Evolutionary conservation across 2,113 vertebrate species (phyloP).

Genomic region (Daubentonia madagascariensis): DNA sequence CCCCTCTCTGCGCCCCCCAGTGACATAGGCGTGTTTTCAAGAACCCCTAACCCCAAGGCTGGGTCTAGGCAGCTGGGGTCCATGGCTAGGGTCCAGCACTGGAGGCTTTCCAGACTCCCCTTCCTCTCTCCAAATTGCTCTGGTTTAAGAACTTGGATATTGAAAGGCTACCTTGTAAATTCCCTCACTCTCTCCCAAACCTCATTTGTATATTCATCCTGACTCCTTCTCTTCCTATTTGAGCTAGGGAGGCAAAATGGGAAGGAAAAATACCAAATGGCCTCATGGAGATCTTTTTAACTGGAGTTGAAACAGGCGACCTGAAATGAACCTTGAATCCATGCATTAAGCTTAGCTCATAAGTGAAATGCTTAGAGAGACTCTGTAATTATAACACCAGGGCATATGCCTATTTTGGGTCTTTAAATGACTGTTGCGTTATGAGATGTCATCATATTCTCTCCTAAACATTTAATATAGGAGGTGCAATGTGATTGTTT

Average conservation of each 20-base stretch:
- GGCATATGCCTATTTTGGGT: conserved; percentile 53
- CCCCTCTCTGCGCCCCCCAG: neutral
- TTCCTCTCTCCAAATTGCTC: neutral
- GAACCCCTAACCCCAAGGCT: neutral
- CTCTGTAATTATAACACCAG: conserved; percentile 57
- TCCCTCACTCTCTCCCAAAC: conserved; percentile 1
- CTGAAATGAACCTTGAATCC: conserved; percentile 73
- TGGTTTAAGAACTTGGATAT: conserved; percentile 15
- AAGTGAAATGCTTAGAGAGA: conserved; percentile 61
- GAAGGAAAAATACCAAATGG: conserved; percentile 71
- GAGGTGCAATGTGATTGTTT: conserved; percentile 9
- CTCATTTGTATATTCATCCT: conserved; percentile 9
- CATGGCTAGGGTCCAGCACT: neutral
- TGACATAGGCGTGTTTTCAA: neutral
- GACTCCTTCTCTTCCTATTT: conserved; percentile 28
- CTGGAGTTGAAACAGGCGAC: conserved; percentile 39
- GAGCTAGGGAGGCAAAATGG: conserved; percentile 22
- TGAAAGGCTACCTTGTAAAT: conserved; percentile 12
- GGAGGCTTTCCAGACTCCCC: neutral
- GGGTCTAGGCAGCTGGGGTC: neutral
- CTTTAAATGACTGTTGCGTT: conserved; percentile 55
- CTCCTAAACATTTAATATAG: conserved; percentile 28
- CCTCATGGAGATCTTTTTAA: conserved; percentile 60
- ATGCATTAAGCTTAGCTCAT: conserved; percentile 64
- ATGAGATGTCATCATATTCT: conserved; percentile 51